Evolutionary conservation across 2,888 invertebrate species (phyloP), one percentile per base, ranked within the genome.

Genomic region (Parnassius mnemosyne): DNA sequence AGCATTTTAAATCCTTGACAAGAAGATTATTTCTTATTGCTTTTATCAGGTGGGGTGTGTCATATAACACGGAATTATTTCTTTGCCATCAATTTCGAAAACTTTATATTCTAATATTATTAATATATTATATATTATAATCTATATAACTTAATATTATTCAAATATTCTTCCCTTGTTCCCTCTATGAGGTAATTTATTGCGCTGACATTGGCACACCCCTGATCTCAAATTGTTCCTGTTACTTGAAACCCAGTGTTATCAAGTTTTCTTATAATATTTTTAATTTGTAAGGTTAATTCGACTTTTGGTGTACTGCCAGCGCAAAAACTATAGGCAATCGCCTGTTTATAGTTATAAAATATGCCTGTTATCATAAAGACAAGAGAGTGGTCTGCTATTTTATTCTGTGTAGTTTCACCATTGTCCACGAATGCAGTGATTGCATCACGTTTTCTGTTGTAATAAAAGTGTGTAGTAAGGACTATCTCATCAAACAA

Each of bases 221-320:
- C 65, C 56, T 70, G 69, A 49, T 69, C 70, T 56, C 67, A 69
- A 25, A 69, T 59, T 46, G 68, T 68, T 1, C 66, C 64, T 13
- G 67, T 13, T 5, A 69, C 65, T 3, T 47, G 59, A 10, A 70
- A 53, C 9, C 68, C 69, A 9, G 53, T 53, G 13, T 9, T 3
- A 10, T 64, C 25, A n/a, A 69, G 13, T 51, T 68, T 58, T 56
- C 53, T 57, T 13, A 65, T 63, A 3, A 66, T 16, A 10, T 44
- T 41, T 46, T 60, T 58, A 53, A 67, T 53, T 47, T 57, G 56
- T 13, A 11, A 12, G 34, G 43, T 59, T 11, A 70, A 41, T 46
- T 60, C 56, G 9, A 13, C 47, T 50, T 56, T 68, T 61, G 49
- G 20, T 13, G 66, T 65, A 42, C 51, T 62, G 9, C 65, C 65